Percentiles rank a stretch among this genome's conserved stretches.
Evolutionary conservation across 1,140 invertebrate genomes (phyloP).

Genomic region (Diabrotica virgifera): DNA sequence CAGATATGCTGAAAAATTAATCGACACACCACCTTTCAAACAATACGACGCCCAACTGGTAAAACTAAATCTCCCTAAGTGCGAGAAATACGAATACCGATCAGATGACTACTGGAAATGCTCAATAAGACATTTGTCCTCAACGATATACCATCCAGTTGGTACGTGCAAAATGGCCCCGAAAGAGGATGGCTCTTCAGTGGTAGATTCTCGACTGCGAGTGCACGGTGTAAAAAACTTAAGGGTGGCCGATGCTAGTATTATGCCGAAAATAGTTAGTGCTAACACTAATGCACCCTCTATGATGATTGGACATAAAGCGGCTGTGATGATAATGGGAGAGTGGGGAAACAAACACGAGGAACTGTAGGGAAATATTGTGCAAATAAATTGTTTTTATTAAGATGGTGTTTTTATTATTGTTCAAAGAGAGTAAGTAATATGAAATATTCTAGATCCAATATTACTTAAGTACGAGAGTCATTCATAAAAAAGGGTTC

Average conservation of each 20-base stretch:
- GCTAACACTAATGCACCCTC: slow-evolving; percentile 71
- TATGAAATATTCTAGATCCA: too few species aligned
- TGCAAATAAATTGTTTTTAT: neutral
- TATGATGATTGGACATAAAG: slow-evolving; percentile 74
- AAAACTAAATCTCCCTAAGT: slow-evolving; percentile 50
- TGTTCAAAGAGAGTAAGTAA: neutral
- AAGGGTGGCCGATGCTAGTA: slow-evolving; percentile 70
- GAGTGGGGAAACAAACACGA: slow-evolving; percentile 29
- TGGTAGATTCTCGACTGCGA: slow-evolving; percentile 55
- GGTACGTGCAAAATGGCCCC: slow-evolving; percentile 65
- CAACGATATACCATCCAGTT: slow-evolving; percentile 60
- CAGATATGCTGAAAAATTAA: slow-evolving; percentile 2
- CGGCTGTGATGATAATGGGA: slow-evolving; percentile 63
- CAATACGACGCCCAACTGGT: neutral
- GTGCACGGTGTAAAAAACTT: slow-evolving; percentile 53
- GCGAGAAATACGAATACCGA: slow-evolving; percentile 58
- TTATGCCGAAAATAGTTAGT: slow-evolving; percentile 68
- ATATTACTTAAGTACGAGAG: too few species aligned
- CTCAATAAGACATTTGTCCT: slow-evolving; percentile 58
- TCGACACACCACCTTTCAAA: neutral
- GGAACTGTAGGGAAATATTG: neutral
- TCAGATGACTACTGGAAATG: slow-evolving; percentile 68
- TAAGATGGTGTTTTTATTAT: neutral
- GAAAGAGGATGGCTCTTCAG: slow-evolving; percentile 50
- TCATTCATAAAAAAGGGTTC: too few species aligned